Evolutionary conservation across 2,113 vertebrate species (phyloP).

Genomic region (Pelodiscus sinensis): DNA sequence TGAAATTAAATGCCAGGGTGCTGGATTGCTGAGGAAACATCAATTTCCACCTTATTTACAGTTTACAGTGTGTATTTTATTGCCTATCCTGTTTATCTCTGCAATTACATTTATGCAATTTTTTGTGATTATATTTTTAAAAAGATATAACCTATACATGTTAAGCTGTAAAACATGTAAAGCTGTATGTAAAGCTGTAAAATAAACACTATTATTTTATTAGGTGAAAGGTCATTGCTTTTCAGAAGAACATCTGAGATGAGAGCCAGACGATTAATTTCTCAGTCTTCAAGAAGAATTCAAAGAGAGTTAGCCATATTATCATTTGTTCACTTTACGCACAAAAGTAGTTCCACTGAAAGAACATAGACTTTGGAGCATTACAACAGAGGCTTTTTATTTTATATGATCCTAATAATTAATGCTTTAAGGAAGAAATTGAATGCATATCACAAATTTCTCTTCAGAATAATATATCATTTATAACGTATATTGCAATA

Average conservation of each 20-base stretch:
- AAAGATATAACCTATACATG: not conserved
- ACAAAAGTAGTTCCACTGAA: not conserved
- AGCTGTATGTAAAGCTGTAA: not conserved
- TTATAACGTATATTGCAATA: not conserved
- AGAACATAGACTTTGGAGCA: not conserved
- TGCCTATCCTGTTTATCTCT: not conserved
- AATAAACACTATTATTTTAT: not conserved
- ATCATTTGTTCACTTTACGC: not conserved
- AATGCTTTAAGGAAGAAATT: not conserved
- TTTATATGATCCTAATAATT: not conserved
- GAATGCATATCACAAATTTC: not conserved
- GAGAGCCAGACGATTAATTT: not conserved
- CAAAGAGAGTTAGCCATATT: not conserved
- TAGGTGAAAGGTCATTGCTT: not conserved
- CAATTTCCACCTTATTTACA: not conserved
- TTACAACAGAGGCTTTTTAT: rapidly evolving
- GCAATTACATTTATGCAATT: not conserved
- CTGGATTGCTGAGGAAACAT: too few relatives aligned
- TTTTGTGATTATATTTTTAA: not conserved
- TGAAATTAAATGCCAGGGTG: too few relatives aligned
- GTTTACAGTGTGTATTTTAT: not conserved
- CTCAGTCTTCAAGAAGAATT: not conserved
- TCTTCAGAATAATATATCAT: not conserved
- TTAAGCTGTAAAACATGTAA: not conserved
- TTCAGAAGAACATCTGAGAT: not conserved